A percentile compares a stretch with the other conserved stretches of the same genome.
Evolutionary conservation across 2,113 vertebrate genomes (phyloP).

Genomic region (Patagioenas fasciata): DNA sequence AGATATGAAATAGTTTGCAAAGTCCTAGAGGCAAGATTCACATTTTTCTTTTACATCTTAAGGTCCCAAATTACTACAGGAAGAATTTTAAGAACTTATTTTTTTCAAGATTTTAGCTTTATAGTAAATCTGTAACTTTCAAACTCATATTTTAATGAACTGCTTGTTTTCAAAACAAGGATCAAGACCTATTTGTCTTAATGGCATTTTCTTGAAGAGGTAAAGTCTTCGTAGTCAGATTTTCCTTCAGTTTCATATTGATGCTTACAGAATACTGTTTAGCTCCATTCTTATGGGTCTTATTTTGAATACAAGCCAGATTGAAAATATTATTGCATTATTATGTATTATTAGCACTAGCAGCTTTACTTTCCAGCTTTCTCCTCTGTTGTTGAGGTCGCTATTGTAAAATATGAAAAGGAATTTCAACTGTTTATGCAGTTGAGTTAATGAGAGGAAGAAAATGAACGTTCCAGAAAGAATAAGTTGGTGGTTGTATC

Average conservation of each 20-base stretch:
- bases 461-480: neutral
- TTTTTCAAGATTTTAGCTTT: neutral
- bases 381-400: neutral
- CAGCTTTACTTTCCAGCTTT: neutral
- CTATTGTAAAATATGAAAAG: neutral
- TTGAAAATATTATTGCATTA: neutral
- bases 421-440: neutral
- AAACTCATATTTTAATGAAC: neutral
- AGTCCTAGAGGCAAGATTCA: neutral
- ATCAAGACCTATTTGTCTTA: neutral
- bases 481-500: neutral
- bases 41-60: neutral
- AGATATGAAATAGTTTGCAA: neutral
- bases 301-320: neutral
- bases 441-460: neutral
- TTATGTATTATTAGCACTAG: neutral
- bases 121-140: neutral
- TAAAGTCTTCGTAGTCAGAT: neutral
- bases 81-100: neutral
- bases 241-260: neutral
- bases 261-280: neutral
- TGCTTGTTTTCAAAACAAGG: neutral
- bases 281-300: neutral
- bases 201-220: neutral
- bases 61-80: neutral